Evolutionary conservation across 2,888 invertebrate species (phyloP).

Genomic region (Rotaria sp.): DNA sequence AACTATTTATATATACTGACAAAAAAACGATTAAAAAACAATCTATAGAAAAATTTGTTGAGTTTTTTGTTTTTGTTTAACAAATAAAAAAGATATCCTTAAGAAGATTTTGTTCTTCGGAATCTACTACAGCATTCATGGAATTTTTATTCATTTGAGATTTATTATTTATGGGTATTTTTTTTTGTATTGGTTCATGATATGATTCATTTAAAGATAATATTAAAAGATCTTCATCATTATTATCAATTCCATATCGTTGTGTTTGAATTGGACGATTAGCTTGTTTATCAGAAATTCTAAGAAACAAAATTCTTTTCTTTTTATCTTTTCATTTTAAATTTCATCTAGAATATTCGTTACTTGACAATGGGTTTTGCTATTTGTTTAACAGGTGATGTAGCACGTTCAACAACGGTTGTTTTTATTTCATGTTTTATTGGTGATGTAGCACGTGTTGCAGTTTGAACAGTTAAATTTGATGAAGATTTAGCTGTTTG

Average conservation of each 20-base stretch:
- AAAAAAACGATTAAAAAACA: neutral
- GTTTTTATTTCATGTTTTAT: neutral
- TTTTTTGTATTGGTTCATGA: neutral
- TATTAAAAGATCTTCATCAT: neutral
- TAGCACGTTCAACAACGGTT: neutral
- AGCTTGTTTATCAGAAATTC: neutral
- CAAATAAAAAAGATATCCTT: constrained; percentile 32
- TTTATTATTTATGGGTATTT: neutral
- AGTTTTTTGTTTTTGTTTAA: neutral
- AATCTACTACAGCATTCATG: neutral
- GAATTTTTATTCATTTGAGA: neutral
- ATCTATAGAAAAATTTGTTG: too few relatives aligned
- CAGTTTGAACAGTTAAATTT: neutral
- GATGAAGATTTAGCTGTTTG: neutral
- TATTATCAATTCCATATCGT: neutral
- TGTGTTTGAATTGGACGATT: neutral
- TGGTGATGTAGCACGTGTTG: constrained; percentile 14
- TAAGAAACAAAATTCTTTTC: neutral
- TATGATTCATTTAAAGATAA: constrained; percentile 1
- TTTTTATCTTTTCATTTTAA: too few relatives aligned
- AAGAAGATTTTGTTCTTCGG: constrained; percentile 3
- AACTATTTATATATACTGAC: neutral
- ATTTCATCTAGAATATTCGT: neutral
- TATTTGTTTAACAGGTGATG: constrained; percentile 19
- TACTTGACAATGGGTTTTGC: neutral